Evolutionary conservation across 1,140 invertebrate species (phyloP).

Genomic region (Drosophila sulfurigaster): DNA sequence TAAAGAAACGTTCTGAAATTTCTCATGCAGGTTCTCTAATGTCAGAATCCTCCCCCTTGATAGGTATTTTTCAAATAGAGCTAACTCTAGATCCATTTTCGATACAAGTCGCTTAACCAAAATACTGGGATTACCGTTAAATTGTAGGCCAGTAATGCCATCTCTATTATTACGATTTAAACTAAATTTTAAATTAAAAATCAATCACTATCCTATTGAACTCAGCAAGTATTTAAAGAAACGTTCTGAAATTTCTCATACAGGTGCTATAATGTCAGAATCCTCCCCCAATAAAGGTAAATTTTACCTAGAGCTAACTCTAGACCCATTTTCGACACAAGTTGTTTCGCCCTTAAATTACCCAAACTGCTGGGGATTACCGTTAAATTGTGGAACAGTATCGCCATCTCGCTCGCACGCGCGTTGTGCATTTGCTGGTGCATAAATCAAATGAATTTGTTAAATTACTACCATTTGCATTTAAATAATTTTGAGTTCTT

Average conservation of each 20-base stretch:
- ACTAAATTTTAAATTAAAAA: no score
- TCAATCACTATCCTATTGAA: no score
- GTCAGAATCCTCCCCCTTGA: no score
- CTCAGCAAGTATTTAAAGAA: no score
- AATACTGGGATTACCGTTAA: not conserved
- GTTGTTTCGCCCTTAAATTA: not conserved
- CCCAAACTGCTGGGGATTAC: not conserved
- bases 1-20: no score
- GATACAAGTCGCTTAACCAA: no score
- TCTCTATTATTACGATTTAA: no score
- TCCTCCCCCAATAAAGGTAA: not conserved
- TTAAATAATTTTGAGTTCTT: slow-evolving; percentile 30
- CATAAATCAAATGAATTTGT: slow-evolving; percentile 49
- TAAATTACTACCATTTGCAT: slow-evolving; percentile 46
- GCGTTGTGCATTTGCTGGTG: slow-evolving; percentile 19
- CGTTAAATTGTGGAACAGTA: not conserved
- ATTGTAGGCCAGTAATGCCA: not conserved
- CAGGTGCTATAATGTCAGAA: not conserved
- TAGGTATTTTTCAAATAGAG: no score
- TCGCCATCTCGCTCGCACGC: not conserved
- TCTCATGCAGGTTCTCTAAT: no score
- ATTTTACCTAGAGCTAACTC: no score
- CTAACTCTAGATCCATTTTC: no score
- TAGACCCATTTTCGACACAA: no score
- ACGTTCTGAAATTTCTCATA: not conserved